Base-by-base conservation (phyloP, 2,797 vertebrate species). In the Peromyscus nudipes region DNA sequence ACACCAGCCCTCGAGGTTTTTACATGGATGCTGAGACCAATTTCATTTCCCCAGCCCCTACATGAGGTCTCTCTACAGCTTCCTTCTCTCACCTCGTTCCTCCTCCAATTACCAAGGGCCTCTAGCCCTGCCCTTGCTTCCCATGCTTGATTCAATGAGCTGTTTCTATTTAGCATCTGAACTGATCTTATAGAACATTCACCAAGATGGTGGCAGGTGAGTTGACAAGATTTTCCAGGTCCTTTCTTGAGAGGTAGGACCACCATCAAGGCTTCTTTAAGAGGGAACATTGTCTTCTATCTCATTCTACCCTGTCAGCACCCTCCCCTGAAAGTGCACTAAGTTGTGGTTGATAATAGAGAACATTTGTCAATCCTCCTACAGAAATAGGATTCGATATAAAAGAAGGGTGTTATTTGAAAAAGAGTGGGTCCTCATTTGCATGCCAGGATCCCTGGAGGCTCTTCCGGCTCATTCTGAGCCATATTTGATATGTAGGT, bases 361-460 rank as follows among this genome's bases (percentile, higher is more conserved):
- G 90, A 95, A 93, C 95, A 95, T 93, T 89, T 97, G 94, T 95
- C 95, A 90, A 69, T 75, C 96, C 94, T 96, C 97, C 95, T 80
- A 94, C 92, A 65, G 95, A 92, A 49, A 69, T 23, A 52, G 71
- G 52, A 86, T 89, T 95, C 87, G 88, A 64, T 89, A 96, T 23
- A 94, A 91, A 95, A 96, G 60, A 96, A 62, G 0, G 21, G 29
- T 91, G 82, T 80, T 85, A 91, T 95, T 69, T 93, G 96, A 86
- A 94, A 97, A 94, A 43, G 83, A 95, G 87, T 96, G 89, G 96
- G 96, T 86, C 94, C 86, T 94, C 95, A 93, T 94, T 96, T 96
- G 82, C 95, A 97, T 95, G 67, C 40, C 79, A 79, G 27, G 67
- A 95, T 91, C 93, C 67, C 73, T 43, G 67, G 64, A 86, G 87